Evolutionary conservation across 1,140 invertebrate genomes (phyloP).

Genomic region (Sesamia nonagrioides): DNA sequence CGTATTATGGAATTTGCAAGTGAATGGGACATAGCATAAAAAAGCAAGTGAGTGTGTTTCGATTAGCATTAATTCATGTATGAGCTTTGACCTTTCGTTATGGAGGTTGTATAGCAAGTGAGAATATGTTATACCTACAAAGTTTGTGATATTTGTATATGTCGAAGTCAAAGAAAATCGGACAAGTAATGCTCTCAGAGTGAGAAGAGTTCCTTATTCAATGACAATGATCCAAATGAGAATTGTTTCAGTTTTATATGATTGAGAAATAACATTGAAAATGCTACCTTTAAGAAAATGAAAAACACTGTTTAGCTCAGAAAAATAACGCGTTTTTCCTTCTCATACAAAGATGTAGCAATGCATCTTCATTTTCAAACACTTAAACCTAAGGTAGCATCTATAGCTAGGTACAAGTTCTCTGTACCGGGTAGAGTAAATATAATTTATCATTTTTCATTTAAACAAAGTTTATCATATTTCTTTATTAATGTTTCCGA

Average conservation of each 20-base stretch:
- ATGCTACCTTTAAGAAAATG: no score
- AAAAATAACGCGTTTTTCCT: no score
- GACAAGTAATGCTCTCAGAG: not conserved
- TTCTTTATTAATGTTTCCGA: no score
- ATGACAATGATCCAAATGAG: not conserved
- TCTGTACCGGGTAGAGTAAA: no score
- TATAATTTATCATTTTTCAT: no score
- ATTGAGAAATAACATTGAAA: no score
- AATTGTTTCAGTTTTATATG: not conserved
- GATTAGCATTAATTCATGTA: constrained; percentile 58
- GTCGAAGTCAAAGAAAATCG: constrained; percentile 13
- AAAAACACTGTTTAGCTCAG: no score
- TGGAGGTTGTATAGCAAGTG: constrained; percentile 7
- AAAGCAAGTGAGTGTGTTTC: constrained; percentile 60
- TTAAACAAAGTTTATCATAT: no score
- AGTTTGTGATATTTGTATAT: constrained; percentile 30
- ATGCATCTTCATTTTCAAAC: no score
- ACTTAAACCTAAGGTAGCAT: no score
- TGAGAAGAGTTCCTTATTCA: not conserved
- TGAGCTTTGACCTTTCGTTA: constrained; percentile 26
- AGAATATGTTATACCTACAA: constrained; percentile 8
- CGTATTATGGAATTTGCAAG: constrained; percentile 67
- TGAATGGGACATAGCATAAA: constrained; percentile 66
- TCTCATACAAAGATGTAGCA: no score
- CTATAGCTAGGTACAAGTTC: no score